Evolutionary conservation across 2,113 vertebrate genomes (phyloP).

Genomic region (Rhinolophus ferrumequinum): DNA sequence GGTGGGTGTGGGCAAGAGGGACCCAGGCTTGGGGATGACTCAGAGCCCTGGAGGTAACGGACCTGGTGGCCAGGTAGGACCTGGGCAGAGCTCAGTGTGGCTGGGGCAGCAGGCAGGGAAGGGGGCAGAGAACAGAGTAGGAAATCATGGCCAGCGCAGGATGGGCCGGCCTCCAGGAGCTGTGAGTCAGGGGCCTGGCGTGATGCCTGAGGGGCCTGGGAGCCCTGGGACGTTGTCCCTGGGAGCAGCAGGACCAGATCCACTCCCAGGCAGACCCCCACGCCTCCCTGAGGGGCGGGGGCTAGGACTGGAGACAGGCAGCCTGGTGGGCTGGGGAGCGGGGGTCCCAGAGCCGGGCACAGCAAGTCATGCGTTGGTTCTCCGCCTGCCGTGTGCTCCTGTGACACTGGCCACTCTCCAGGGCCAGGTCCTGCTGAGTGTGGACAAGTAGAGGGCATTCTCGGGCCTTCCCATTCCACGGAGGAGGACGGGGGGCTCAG

Average conservation of each 20-base stretch:
- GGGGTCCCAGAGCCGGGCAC: not conserved
- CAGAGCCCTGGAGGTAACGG: not conserved
- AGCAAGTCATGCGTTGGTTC: accelerated
- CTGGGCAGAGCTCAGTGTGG: not conserved
- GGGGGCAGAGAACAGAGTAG: not conserved
- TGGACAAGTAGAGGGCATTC: not conserved
- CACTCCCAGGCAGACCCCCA: not conserved
- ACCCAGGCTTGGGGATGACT: not conserved
- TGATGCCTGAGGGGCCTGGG: too few species aligned
- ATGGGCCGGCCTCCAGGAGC: not conserved
- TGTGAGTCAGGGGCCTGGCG: not conserved
- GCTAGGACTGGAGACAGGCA: not conserved
- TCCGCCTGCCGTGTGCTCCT: not conserved
- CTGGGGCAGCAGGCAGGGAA: not conserved
- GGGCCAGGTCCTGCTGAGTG: not conserved
- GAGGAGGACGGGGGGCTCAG: not conserved
- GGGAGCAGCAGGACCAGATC: not conserved
- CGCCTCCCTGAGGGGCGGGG: not conserved
- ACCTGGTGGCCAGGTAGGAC: not conserved
- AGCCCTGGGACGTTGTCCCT: not conserved
- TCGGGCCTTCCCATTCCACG: not conserved
- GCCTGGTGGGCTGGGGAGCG: not conserved
- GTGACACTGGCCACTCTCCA: not conserved
- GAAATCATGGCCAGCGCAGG: accelerated
- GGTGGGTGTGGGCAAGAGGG: not conserved